Percentiles rank a stretch among this genome's conserved stretches.
These are phyloP conservation scores for Anguilla japonica DNA, from an alignment of 2,113 vertebrate genomes.

Conservation along the genomic window DNA sequence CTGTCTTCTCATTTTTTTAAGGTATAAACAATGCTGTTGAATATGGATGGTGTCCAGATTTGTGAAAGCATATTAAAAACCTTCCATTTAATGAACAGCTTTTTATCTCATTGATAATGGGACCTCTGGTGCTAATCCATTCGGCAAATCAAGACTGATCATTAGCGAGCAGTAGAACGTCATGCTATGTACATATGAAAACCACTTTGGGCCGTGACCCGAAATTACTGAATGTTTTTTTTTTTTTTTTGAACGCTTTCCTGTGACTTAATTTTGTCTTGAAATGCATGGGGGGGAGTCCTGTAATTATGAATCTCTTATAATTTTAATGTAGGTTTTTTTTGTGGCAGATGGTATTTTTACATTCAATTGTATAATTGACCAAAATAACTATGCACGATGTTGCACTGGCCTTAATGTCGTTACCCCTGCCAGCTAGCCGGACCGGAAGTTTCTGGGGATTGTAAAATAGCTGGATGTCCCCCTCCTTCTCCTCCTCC, in stretches of 20 bases:
- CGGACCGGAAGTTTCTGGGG: background rate
- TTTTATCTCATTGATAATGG: too few relatives aligned
- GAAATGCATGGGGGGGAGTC: background rate
- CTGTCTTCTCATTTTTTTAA: too few relatives aligned
- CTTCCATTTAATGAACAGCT: too few relatives aligned
- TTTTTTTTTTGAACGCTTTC: background rate
- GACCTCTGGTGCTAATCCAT: too few relatives aligned
- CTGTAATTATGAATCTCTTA: background rate
- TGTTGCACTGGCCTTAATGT: background rate
- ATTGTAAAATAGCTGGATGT: background rate
- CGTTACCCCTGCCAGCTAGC: background rate
- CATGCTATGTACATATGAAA: background rate
- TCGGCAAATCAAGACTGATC: too few relatives aligned
- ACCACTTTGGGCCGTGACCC: background rate
- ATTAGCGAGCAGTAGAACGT: too few relatives aligned
- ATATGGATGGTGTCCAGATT: too few relatives aligned
- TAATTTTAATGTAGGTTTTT: background rate
- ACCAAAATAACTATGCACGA: background rate
- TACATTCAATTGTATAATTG: background rate
- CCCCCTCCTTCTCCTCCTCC: background rate
- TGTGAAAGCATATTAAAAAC: too few relatives aligned
- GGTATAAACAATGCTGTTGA: too few relatives aligned
- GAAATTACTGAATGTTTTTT: background rate
- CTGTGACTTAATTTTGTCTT: background rate
- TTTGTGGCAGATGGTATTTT: background rate